Evolutionary conservation across 2,888 invertebrate genomes (phyloP).

Genomic region (Xanthorhoe designata): DNA sequence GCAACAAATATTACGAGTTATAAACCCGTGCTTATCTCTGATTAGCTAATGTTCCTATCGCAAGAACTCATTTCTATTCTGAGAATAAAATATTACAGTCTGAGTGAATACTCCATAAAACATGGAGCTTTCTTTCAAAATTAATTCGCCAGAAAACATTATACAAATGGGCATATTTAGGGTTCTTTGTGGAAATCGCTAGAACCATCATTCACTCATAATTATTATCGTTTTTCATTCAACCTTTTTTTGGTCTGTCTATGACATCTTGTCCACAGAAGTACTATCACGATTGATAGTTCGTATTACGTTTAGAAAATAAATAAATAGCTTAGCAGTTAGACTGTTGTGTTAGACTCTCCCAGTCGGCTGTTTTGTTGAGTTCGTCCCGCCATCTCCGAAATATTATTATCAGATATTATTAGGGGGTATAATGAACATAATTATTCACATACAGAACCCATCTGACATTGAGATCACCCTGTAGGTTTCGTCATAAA

Average conservation of each 20-base stretch:
- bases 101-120: slow-evolving; percentile 13
- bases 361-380: no score
- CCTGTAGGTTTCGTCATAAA: slow-evolving; percentile 4
- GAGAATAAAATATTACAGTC: slow-evolving; percentile 21
- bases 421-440: no score
- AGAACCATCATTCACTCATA: neutral
- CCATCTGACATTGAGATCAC: neutral
- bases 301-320: no score
- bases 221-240: neutral
- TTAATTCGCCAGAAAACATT: slow-evolving; percentile 14
- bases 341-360: no score
- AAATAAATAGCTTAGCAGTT: neutral
- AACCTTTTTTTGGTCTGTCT: no score
- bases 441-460: slow-evolving; percentile 8
- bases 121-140: slow-evolving; percentile 1
- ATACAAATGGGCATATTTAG: slow-evolving; percentile 13
- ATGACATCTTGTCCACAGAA: no score
- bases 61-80: slow-evolving; percentile 11
- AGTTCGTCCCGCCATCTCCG: no score
- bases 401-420: no score
- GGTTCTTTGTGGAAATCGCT: neutral
- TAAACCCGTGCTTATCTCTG: slow-evolving; percentile 3
- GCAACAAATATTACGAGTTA: no score
- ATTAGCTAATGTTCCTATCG: slow-evolving; percentile 7
- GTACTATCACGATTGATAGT: no score